Conservation (phyloP, 2,888 invertebrate genomes). For the Morinoia aosen region DNA sequence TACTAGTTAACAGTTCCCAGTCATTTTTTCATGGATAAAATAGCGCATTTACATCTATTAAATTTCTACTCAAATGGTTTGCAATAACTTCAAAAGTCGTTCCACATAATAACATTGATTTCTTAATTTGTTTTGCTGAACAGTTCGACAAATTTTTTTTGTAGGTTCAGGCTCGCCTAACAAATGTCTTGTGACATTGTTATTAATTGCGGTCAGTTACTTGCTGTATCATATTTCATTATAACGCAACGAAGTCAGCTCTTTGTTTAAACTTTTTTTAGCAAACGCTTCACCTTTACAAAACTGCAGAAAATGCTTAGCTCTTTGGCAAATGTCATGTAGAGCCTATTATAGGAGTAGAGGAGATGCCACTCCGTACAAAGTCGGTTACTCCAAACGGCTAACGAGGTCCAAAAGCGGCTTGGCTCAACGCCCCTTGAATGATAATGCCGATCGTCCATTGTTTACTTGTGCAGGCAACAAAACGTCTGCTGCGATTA, state of each 20-base stretch:
- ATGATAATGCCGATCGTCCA: constrained; percentile 39
- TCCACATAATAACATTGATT: neutral
- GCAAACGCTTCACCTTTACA: neutral
- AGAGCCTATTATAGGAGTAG: neutral
- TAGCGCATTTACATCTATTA: too few relatives aligned
- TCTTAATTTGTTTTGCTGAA: too few relatives aligned
- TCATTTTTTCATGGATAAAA: too few relatives aligned
- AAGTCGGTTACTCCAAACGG: neutral
- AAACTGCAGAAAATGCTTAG: neutral
- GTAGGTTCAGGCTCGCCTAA: neutral
- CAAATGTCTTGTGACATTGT: neutral
- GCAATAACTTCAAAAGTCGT: neutral
- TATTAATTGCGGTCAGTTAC: neutral
- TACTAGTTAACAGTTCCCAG: too few relatives aligned
- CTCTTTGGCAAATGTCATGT: neutral
- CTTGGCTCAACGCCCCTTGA: neutral
- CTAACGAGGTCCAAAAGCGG: constrained; percentile 23
- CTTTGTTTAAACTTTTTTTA: neutral
- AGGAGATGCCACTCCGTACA: neutral
- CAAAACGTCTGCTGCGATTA: constrained; percentile 16
- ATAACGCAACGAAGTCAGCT: too few relatives aligned
- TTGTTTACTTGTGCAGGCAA: constrained; percentile 24
- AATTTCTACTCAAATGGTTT: neutral
- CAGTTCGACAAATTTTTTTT: neutral
- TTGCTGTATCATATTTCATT: too few relatives aligned